A percentile compares a stretch with the other conserved stretches of the same genome.
These are phyloP conservation scores for Periplaneta americana DNA, from an alignment of 1,140 invertebrate species.

Conservation along the genomic window DNA sequence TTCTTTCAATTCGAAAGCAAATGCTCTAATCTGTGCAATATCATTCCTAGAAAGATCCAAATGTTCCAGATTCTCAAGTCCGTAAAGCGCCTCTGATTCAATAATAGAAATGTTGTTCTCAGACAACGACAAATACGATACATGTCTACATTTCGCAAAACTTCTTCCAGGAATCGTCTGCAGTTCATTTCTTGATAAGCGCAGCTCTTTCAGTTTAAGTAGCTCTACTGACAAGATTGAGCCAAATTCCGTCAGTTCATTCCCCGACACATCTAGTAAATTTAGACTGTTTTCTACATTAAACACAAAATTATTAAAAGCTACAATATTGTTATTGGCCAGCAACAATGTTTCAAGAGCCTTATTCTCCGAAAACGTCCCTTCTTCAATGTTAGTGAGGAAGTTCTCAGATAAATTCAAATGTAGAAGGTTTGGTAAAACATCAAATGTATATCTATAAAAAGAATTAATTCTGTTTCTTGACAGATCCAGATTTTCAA, in stretches of 20 bases:
- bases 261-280: background rate
- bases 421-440: background rate
- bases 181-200: background rate
- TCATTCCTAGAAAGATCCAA: background rate
- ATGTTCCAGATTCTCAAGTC: background rate
- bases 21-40: background rate
- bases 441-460: background rate
- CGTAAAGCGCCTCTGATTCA: background rate
- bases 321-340: background rate
- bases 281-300: background rate
- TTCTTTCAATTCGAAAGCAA: background rate
- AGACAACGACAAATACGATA: background rate
- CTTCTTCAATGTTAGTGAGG: background rate
- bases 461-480: background rate
- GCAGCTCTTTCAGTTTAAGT: background rate
- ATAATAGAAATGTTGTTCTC: background rate
- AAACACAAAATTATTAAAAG: background rate
- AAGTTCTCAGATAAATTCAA: background rate
- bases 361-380: background rate
- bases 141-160: background rate
- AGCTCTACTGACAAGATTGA: too few species aligned
- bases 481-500: background rate
- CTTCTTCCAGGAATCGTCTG: background rate
- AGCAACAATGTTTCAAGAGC: background rate
- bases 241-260: background rate